These are phyloP conservation scores for Herpetotheres cachinnans DNA, from an alignment of 2,113 vertebrate species.

Conservation along the genomic window DNA sequence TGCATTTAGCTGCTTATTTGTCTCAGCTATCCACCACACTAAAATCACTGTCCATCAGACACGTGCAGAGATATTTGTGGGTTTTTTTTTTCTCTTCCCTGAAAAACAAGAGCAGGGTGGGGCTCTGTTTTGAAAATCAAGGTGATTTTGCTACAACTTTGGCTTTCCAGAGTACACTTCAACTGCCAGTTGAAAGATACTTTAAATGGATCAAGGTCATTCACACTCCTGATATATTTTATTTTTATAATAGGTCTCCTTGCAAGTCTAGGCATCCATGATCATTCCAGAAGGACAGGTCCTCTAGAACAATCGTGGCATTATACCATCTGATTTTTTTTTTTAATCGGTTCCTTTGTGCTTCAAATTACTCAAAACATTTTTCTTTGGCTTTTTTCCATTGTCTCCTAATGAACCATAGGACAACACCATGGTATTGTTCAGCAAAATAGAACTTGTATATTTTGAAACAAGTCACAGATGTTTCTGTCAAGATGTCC, in stretches of 20 bases:
- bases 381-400: neutral
- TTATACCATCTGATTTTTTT: neutral
- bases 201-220: neutral
- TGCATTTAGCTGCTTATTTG: neutral
- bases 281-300: constrained; percentile 45
- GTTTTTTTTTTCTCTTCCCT: neutral
- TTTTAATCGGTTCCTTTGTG: neutral
- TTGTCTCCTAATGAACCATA: neutral
- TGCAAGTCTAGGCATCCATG: constrained; percentile 28
- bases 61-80: neutral
- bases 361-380: constrained; percentile 42
- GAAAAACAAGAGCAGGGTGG: neutral
- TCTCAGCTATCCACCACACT: neutral
- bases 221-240: neutral
- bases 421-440: neutral
- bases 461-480: neutral
- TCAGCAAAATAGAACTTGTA: neutral
- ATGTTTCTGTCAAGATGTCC: neutral
- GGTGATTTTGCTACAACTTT: neutral
- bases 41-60: neutral
- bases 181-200: neutral
- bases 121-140: neutral
- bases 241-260: constrained; percentile 7
- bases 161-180: neutral
- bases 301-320: constrained; percentile 37